These are phyloP conservation scores for Microtus oregoni DNA, from an alignment of 2,113 vertebrate species.

Conservation along the genomic window DNA sequence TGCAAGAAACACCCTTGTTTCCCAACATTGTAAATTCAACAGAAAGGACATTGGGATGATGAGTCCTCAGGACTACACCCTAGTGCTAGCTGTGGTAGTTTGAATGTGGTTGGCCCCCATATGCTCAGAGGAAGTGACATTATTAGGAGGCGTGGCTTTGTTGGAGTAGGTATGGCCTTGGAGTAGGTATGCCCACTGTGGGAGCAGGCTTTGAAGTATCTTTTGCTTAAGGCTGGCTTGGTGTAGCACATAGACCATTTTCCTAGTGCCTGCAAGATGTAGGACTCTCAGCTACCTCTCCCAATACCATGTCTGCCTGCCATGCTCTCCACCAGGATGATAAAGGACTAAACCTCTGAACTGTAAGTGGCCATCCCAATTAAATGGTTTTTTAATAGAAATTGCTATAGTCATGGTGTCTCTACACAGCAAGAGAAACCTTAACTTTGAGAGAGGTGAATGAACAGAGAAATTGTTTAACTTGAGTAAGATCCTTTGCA, in stretches of 20 bases:
- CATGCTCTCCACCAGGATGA: background rate
- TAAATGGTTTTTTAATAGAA: background rate
- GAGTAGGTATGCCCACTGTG: background rate
- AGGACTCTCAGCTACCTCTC: background rate
- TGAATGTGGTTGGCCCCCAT: background rate
- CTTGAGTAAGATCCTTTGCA: constrained; percentile 34
- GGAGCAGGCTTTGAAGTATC: background rate
- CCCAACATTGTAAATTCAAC: constrained; percentile 51
- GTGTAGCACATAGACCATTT: background rate
- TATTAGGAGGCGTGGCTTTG: background rate
- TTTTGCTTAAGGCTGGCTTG: background rate
- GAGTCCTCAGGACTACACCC: background rate
- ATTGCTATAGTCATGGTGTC: background rate
- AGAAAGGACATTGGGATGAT: constrained; percentile 39
- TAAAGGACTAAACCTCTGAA: background rate
- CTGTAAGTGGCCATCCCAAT: background rate
- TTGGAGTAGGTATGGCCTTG: background rate
- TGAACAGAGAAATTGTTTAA: constrained; percentile 50
- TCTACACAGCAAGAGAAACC: background rate
- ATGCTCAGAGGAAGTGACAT: background rate
- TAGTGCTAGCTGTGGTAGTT: background rate
- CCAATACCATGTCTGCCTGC: background rate
- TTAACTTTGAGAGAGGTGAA: background rate
- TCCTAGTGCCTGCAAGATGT: background rate
- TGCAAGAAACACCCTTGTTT: constrained; percentile 42